These are phyloP conservation scores for Narcine bancroftii DNA, from an alignment of 2,113 vertebrate genomes.

Conservation along the genomic window DNA sequence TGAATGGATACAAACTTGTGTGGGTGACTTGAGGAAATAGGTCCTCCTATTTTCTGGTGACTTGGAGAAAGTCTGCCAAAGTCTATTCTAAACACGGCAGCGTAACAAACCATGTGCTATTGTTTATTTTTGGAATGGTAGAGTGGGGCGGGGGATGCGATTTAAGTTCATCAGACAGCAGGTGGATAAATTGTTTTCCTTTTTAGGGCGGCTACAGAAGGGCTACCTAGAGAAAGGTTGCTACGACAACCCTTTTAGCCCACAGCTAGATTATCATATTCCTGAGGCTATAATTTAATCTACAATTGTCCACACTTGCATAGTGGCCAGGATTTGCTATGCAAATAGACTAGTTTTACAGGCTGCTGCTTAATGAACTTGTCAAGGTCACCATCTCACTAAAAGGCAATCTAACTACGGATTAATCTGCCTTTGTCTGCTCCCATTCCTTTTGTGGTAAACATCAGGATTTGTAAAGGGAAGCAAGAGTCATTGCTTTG, in stretches of 20 bases:
- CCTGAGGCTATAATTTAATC: constrained; percentile 76
- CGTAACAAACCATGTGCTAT: no score
- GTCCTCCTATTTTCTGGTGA: no score
- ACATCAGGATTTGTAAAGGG: no score
- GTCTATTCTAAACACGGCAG: no score
- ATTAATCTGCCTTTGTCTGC: constrained; percentile 71
- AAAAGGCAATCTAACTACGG: constrained; percentile 70
- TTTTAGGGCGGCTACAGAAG: constrained; percentile 68
- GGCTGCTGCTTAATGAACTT: constrained; percentile 77
- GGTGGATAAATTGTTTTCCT: no score
- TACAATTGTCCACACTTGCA: constrained; percentile 66
- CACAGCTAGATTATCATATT: constrained; percentile 79
- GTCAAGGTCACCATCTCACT: constrained; percentile 75
- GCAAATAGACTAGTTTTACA: constrained; percentile 78
- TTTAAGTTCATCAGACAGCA: no score
- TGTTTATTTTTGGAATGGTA: no score
- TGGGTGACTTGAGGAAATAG: no score
- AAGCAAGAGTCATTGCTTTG: no score
- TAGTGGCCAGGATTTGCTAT: constrained; percentile 75
- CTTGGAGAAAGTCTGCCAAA: no score
- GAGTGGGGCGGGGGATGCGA: no score
- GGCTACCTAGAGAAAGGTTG: constrained; percentile 73
- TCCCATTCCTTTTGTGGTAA: constrained; percentile 53
- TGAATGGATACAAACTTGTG: no score
- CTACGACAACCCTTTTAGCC: constrained; percentile 69